Conservation (phyloP, 2,888 invertebrate species). For the Pantelozetes paolii region DNA sequence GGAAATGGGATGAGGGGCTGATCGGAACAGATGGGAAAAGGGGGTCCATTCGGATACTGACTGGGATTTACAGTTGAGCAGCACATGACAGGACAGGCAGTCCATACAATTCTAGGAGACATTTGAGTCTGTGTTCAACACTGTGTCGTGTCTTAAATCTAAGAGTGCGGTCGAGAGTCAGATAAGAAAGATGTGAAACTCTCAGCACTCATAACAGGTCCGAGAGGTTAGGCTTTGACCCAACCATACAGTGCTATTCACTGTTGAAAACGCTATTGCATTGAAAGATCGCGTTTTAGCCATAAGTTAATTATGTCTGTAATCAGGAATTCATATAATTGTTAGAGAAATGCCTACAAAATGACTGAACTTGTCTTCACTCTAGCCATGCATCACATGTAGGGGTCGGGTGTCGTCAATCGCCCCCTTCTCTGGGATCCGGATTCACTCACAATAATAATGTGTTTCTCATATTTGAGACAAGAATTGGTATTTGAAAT, state of each 20-base stretch:
- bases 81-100: constrained; percentile 1
- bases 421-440: constrained; percentile 1
- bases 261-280: neutral
- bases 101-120: neutral
- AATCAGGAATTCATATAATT: neutral
- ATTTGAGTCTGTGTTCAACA: neutral
- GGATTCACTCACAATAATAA: constrained; percentile 5
- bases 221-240: neutral
- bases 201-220: neutral
- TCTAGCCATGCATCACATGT: constrained; percentile 1
- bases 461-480: neutral
- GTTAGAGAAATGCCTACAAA: constrained; percentile 1
- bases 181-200: constrained; percentile 4
- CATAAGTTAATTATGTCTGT: constrained; percentile 3
- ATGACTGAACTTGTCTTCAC: constrained; percentile 6
- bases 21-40: constrained; percentile 3
- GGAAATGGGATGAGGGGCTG: constrained; percentile 23
- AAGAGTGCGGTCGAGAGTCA: no score
- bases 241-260: neutral
- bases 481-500: neutral
- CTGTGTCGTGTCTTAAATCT: constrained; percentile 7
- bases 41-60: constrained; percentile 10
- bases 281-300: neutral
- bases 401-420: neutral
- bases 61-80: constrained; percentile 6